phyloP scores from a whole-genome alignment of 2,113 vertebrate genomes.

The Balaeniceps rex region DNA sequence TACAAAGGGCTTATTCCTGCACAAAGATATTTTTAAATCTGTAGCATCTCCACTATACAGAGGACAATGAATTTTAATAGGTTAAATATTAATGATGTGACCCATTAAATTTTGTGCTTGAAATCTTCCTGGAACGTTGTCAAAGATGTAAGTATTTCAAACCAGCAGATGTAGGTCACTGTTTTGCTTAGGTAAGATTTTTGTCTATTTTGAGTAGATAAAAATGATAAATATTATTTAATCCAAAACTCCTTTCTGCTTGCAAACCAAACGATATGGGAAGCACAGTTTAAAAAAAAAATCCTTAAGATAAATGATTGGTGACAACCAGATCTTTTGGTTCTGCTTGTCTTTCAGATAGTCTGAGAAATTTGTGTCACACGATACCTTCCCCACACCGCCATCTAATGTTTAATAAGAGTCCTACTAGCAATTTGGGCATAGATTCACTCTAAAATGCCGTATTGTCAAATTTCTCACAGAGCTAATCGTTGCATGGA shows the following conservation, averaged over 20 bases:
- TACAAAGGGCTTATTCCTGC: neutral
- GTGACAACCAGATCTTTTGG: neutral
- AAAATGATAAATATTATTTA: neutral
- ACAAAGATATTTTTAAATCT: neutral
- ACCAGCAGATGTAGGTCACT: neutral
- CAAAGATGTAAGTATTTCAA: neutral
- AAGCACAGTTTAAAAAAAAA: neutral
- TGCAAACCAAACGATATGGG: neutral
- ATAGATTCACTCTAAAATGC: neutral
- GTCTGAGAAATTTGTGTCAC: neutral
- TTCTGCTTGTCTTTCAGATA: neutral
- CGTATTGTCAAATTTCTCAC: neutral
- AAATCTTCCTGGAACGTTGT: neutral
- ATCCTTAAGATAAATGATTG: neutral
- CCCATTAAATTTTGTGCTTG: neutral
- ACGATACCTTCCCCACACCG: neutral
- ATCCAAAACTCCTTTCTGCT: neutral
- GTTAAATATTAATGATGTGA: neutral
- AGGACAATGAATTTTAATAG: neutral
- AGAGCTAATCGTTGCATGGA: neutral
- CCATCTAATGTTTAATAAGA: constrained; percentile 9
- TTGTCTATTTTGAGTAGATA: neutral
- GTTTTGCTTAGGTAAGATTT: neutral
- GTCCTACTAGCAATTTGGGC: neutral
- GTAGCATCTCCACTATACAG: neutral